These are phyloP conservation scores for Bradypodion ventrale DNA, from an alignment of 2,797 vertebrate genomes.

Conservation along the genomic window DNA sequence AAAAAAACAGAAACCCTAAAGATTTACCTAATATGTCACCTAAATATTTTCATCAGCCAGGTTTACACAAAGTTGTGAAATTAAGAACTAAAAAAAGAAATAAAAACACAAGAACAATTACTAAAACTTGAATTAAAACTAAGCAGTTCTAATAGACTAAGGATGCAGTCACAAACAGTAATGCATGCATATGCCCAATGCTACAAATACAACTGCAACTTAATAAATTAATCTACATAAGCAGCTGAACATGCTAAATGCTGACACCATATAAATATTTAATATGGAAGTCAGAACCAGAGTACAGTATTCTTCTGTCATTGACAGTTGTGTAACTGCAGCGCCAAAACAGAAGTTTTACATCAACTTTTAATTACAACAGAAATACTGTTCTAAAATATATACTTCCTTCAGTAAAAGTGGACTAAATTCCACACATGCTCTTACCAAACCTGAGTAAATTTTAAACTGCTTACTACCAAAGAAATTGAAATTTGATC, in stretches of 20 bases:
- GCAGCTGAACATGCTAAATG: neutral
- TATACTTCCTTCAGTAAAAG: constrained; percentile 9
- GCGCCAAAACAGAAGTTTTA: constrained; percentile 30
- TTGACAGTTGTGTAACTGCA: neutral
- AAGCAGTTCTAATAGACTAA: neutral
- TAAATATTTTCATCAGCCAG: neutral
- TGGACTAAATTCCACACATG: constrained; percentile 41
- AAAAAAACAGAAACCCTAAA: neutral
- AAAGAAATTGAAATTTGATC: constrained; percentile 57
- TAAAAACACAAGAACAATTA: neutral
- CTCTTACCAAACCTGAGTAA: constrained; percentile 37
- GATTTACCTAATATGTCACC: neutral
- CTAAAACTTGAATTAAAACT: neutral
- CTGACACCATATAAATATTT: neutral
- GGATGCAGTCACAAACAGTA: neutral
- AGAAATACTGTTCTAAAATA: constrained; percentile 32
- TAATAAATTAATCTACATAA: neutral
- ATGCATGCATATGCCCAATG: neutral
- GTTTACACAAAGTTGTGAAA: neutral
- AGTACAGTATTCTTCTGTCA: constrained; percentile 1
- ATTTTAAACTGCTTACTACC: constrained; percentile 53
- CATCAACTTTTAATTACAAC: constrained; percentile 16
- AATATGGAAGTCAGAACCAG: neutral
- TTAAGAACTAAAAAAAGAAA: neutral
- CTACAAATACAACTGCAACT: neutral